phyloP scores from a whole-genome alignment of 2,797 vertebrate genomes.

The Ateles fusciceps region DNA sequence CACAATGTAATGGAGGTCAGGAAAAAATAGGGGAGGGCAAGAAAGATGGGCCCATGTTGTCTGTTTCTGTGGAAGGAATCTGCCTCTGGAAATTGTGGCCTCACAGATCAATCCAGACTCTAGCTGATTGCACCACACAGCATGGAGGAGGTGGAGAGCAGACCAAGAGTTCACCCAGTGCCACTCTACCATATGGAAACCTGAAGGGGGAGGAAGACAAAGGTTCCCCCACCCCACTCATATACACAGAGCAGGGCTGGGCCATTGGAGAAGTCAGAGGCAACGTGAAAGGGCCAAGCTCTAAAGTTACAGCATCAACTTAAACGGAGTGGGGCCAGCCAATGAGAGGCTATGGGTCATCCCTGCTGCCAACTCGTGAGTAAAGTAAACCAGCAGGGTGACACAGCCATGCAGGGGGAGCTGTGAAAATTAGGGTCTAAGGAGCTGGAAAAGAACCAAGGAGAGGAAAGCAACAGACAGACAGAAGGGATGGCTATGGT shows the following conservation, averaged over 20 bases:
- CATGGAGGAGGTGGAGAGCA: not conserved
- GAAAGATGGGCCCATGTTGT: not conserved
- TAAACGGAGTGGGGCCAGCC: not conserved
- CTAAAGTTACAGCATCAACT: not conserved
- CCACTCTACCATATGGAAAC: not conserved
- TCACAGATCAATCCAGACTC: not conserved
- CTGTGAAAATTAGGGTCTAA: not conserved
- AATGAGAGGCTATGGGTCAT: not conserved
- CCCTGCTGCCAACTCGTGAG: not conserved
- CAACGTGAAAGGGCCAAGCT: not conserved
- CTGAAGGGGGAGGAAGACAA: not conserved
- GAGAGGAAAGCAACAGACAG: not conserved
- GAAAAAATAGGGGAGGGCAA: too few relatives aligned
- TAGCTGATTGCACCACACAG: not conserved
- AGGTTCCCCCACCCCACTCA: not conserved
- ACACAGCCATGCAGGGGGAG: not conserved
- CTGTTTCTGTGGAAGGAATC: not conserved
- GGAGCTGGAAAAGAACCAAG: not conserved
- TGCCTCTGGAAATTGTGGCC: not conserved
- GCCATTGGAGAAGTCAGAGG: not conserved
- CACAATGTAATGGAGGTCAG: not conserved
- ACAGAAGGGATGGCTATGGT: not conserved
- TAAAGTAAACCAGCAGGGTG: not conserved
- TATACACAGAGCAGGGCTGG: not conserved
- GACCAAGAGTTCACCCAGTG: not conserved